Evolutionary conservation across 2,113 vertebrate species (phyloP).

Genomic region (Noturus placidus): DNA sequence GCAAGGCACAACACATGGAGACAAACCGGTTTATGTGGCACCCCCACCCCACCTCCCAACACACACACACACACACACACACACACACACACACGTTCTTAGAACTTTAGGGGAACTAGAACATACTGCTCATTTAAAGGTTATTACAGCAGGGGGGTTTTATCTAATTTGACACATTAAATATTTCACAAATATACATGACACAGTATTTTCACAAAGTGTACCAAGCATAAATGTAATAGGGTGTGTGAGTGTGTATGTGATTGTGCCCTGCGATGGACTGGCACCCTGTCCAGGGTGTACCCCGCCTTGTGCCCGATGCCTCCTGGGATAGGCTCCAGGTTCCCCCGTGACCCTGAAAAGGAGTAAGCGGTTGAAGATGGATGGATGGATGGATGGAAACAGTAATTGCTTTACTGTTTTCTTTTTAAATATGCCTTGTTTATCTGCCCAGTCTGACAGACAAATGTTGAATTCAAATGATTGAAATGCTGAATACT

Average conservation of each 20-base stretch:
- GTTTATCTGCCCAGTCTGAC: neutral
- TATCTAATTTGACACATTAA: neutral
- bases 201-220: neutral
- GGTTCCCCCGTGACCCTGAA: too few species aligned
- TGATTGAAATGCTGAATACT: neutral
- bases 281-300: too few species aligned
- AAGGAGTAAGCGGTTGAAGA: too few species aligned
- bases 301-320: too few species aligned
- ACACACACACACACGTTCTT: neutral
- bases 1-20: constrained; percentile 23
- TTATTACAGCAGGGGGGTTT: neutral
- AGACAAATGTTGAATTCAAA: neutral
- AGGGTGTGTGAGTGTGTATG: too few species aligned
- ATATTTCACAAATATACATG: too few species aligned
- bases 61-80: neutral
- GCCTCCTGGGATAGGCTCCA: too few species aligned
- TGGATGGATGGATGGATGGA: too few species aligned
- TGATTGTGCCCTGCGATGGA: too few species aligned
- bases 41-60: neutral
- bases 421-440: neutral
- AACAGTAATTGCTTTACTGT: neutral
- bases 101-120: too few species aligned
- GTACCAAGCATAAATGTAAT: neutral
- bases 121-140: neutral
- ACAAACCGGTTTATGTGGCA: constrained; percentile 12